phyloP scores from a whole-genome alignment of 2,113 vertebrate species.

The Mobula birostris region DNA sequence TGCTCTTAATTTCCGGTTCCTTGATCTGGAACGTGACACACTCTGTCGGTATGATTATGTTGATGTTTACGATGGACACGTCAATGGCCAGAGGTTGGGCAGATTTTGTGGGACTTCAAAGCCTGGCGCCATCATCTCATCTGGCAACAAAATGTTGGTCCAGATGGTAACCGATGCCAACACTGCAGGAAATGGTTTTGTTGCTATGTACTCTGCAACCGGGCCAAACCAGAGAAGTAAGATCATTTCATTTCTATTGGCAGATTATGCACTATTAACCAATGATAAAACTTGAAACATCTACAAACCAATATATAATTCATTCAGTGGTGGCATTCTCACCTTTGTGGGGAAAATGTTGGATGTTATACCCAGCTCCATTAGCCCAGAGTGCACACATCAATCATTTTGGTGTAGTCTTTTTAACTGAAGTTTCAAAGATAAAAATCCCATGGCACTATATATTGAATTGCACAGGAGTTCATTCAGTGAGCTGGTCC shows the following conservation, averaged over 20 bases:
- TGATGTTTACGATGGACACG: conserved; percentile 81
- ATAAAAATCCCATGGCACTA: not conserved
- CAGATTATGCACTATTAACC: not conserved
- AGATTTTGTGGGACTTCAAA: conserved; percentile 88
- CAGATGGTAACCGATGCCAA: conserved; percentile 96
- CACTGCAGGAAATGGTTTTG: conserved; percentile 89
- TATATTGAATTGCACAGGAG: not conserved
- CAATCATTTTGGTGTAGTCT: not conserved
- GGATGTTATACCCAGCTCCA: not conserved
- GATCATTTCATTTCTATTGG: conserved; percentile 11
- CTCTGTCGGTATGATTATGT: conserved; percentile 93
- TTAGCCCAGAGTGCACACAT: not conserved
- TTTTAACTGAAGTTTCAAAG: not conserved
- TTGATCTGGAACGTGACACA: conserved; percentile 89
- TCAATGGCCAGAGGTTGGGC: conserved; percentile 76
- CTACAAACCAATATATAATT: not conserved
- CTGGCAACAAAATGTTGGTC: conserved; percentile 87
- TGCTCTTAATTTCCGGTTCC: conserved; percentile 79
- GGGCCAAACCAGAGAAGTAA: conserved; percentile 86
- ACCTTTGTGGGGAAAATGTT: not conserved
- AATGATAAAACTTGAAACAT: not conserved
- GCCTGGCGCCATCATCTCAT: conserved; percentile 84
- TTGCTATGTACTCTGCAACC: conserved; percentile 81
- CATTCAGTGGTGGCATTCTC: not conserved
- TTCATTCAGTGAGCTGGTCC: not conserved